A percentile compares a stretch with the other conserved stretches of the same genome.
Evolutionary conservation across 2,113 vertebrate species (phyloP).

Genomic region (Catharus minimus): DNA sequence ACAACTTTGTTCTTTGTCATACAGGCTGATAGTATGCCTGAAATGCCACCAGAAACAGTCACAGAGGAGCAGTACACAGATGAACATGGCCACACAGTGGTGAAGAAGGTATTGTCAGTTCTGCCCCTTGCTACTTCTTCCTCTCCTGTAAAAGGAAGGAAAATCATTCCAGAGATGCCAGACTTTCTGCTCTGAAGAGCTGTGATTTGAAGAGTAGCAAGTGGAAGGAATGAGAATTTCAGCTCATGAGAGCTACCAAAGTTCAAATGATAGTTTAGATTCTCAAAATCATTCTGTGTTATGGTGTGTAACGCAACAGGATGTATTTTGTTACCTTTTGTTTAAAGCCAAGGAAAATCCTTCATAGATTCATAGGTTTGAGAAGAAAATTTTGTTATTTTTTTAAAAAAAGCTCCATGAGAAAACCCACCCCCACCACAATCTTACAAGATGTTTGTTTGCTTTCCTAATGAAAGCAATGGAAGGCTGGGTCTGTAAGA

Average conservation of each 20-base stretch:
- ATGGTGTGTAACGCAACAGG: not conserved
- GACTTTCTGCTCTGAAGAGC: not conserved
- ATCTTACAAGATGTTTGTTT: not conserved
- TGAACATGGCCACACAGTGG: conserved; percentile 89
- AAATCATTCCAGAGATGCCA: not conserved
- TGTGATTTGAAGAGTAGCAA: not conserved
- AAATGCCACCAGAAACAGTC: conserved; percentile 86
- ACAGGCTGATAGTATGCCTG: conserved; percentile 88
- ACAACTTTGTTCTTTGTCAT: conserved; percentile 5
- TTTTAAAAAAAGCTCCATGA: not conserved
- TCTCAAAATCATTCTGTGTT: not conserved
- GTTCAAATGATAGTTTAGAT: not conserved
- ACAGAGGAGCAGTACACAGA: conserved; percentile 93
- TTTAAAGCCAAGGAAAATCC: not conserved
- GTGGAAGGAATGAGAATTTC: not conserved
- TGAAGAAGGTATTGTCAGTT: conserved; percentile 84
- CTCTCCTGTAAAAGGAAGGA: not conserved
- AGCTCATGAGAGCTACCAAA: not conserved
- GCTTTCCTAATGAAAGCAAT: not conserved
- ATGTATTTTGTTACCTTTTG: not conserved
- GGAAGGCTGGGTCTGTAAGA: not conserved
- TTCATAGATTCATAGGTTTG: not conserved
- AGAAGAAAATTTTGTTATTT: not conserved
- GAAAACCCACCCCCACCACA: not conserved
- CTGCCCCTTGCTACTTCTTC: not conserved